phyloP scores from a whole-genome alignment of 1,140 invertebrate species.

The Parasteatoda tepidariorum region DNA sequence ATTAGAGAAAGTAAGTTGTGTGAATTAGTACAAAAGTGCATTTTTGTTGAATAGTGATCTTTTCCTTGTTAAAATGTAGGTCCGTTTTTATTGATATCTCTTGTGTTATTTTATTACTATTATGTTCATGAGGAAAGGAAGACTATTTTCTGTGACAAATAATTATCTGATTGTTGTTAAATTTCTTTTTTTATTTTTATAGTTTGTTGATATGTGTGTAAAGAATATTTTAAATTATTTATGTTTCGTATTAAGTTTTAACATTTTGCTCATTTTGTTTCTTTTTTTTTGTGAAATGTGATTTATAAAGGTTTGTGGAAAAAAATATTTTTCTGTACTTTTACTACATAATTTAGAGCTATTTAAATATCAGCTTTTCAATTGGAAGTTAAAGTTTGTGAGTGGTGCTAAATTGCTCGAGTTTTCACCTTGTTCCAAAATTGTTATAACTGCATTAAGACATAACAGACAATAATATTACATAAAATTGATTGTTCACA shows the following conservation, averaged over 20 bases:
- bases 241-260: constrained; percentile 31
- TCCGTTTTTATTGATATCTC: not conserved
- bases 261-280: constrained; percentile 27
- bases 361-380: not conserved
- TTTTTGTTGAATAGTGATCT: constrained; percentile 15
- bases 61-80: constrained; percentile 18
- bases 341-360: not conserved
- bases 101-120: not conserved
- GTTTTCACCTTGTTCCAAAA: too few relatives aligned
- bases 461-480: too few relatives aligned
- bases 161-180: constrained; percentile 51
- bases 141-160: constrained; percentile 13
- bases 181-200: constrained; percentile 59
- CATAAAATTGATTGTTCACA: too few relatives aligned
- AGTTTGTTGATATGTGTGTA: constrained; percentile 46
- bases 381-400: not conserved
- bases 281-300: not conserved
- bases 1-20: not conserved
- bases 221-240: constrained; percentile 27
- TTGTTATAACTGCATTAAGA: too few relatives aligned
- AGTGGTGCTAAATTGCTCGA: not conserved
- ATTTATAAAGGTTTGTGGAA: not conserved
- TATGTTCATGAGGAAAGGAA: not conserved
- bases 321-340: not conserved
- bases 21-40: constrained; percentile 55